These are phyloP conservation scores for Oxytorus armatus DNA, from an alignment of 2,888 invertebrate species.

Conservation along the genomic window DNA sequence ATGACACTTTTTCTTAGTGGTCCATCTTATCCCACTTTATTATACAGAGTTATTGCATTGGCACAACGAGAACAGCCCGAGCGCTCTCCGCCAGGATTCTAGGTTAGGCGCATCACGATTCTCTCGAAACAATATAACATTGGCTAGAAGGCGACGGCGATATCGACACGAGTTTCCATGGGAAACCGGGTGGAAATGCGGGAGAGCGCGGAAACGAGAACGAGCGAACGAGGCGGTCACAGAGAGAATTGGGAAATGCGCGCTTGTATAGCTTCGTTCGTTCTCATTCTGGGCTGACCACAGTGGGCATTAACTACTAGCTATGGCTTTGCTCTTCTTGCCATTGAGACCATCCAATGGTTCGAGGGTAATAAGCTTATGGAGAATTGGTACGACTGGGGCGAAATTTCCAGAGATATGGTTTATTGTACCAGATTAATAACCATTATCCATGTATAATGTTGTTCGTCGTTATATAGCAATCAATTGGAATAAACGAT, in stretches of 20 bases:
- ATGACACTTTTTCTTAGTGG: too few relatives aligned
- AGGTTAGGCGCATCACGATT: constrained; percentile 3
- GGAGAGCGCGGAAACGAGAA: neutral
- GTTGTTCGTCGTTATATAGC: too few relatives aligned
- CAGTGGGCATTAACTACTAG: constrained; percentile 56
- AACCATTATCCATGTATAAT: neutral
- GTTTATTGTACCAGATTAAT: constrained; percentile 33
- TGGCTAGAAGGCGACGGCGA: constrained; percentile 7
- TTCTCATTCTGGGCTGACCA: constrained; percentile 53
- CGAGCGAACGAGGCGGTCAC: constrained; percentile 14
- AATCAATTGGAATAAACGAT: too few relatives aligned
- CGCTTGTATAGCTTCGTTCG: constrained; percentile 5
- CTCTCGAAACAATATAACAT: constrained; percentile 17
- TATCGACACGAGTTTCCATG: constrained; percentile 16
- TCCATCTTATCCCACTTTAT: too few relatives aligned
- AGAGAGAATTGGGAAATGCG: constrained; percentile 9
- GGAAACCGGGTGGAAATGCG: constrained; percentile 4
- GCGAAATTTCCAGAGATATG: constrained; percentile 23
- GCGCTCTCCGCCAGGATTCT: constrained; percentile 10
- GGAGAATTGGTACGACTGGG: neutral
- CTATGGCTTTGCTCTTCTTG: constrained; percentile 24
- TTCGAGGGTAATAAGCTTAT: neutral
- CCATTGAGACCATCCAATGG: constrained; percentile 20
- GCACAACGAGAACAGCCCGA: neutral
- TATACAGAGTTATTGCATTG: too few relatives aligned